Conservation (phyloP, 1,140 invertebrate species). For the Magallana gigas region DNA sequence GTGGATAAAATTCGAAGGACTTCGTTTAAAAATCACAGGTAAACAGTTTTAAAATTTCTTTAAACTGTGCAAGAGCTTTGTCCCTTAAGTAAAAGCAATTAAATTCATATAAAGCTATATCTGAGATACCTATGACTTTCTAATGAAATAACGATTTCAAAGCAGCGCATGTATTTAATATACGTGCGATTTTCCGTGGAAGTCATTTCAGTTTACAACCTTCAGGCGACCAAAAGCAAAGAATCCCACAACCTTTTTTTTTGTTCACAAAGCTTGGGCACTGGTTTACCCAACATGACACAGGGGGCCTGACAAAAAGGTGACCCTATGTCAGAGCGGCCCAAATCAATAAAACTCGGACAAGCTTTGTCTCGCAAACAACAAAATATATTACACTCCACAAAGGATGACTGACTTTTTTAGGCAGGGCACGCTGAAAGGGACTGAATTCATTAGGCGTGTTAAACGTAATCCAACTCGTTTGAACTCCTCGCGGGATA, state of each 20-base stretch:
- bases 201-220: neutral
- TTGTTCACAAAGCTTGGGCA: neutral
- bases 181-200: neutral
- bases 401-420: constrained; percentile 6
- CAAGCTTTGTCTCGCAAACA: constrained; percentile 17
- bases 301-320: neutral
- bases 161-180: too few relatives aligned
- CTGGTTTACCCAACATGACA: constrained; percentile 26
- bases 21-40: too few relatives aligned
- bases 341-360: constrained; percentile 11
- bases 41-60: too few relatives aligned
- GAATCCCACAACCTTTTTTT: neutral
- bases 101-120: too few relatives aligned
- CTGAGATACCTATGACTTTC: too few relatives aligned
- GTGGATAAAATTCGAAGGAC: too few relatives aligned
- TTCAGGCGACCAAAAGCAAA: neutral
- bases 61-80: too few relatives aligned
- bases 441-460: neutral
- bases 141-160: too few relatives aligned
- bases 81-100: too few relatives aligned
- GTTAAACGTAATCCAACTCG: constrained; percentile 26
- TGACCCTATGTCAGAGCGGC: constrained; percentile 24
- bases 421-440: constrained; percentile 15
- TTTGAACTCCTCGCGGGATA: constrained; percentile 20
- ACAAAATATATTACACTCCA: neutral